phyloP scores from a whole-genome alignment of 2,797 vertebrate species.

The Micropoecilia bifurca region DNA sequence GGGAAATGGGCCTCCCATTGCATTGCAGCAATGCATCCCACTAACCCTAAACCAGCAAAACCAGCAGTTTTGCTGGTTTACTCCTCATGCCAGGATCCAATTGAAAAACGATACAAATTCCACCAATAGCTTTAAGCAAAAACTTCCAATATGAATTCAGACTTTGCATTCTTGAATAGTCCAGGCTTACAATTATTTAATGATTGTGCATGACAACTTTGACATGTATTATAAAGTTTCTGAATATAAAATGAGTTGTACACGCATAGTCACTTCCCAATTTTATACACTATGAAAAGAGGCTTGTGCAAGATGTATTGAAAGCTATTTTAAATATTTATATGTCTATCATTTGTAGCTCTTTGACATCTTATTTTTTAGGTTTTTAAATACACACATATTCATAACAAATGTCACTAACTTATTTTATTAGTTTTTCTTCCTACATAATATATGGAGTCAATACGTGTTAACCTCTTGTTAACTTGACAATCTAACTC shows the following conservation, averaged over 20 bases:
- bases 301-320: background rate
- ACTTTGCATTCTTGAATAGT: background rate
- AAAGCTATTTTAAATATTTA: background rate
- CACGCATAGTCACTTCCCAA: background rate
- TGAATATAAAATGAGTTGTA: background rate
- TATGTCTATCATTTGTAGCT: background rate
- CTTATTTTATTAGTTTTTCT: background rate
- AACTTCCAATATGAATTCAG: background rate
- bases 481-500: background rate
- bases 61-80: conserved; percentile 47
- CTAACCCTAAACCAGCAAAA: no score
- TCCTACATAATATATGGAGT: background rate
- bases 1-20: conserved; percentile 55
- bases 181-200: background rate
- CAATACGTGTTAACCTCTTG: background rate
- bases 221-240: background rate
- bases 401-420: background rate
- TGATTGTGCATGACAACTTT: background rate
- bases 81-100: background rate
- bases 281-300: background rate
- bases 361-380: background rate
- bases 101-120: background rate
- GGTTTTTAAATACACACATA: background rate
- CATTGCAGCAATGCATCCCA: no score
- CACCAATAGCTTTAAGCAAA: background rate